Evolutionary conservation across 2,113 vertebrate genomes (phyloP).

Genomic region (Aplodontia rufa): DNA sequence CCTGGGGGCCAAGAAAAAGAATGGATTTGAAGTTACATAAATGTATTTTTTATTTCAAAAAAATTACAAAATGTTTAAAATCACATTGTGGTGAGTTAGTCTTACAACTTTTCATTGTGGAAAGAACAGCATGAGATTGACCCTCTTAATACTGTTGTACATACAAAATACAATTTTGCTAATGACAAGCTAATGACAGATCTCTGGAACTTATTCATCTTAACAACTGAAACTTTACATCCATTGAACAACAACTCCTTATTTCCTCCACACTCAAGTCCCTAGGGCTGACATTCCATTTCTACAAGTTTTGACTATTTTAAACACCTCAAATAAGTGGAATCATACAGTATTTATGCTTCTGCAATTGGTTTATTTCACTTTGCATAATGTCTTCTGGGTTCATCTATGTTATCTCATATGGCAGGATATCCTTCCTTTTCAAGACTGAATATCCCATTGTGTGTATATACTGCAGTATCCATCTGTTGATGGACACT

Average conservation of each 20-base stretch:
- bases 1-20: neutral
- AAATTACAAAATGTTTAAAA: neutral
- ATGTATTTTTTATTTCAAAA: neutral
- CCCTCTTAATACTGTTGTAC: neutral
- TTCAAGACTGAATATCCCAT: too few species aligned
- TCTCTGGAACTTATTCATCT: neutral
- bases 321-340: neutral
- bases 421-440: too few species aligned
- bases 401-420: neutral
- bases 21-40: neutral
- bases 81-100: neutral
- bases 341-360: neutral
- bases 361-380: neutral
- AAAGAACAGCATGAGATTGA: neutral
- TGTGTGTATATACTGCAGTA: too few species aligned
- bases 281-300: neutral
- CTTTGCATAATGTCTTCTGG: neutral
- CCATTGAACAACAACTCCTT: neutral
- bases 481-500: too few species aligned
- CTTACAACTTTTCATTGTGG: neutral
- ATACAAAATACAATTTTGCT: neutral
- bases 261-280: neutral
- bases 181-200: neutral
- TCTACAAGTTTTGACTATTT: neutral
- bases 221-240: neutral